Conservation (phyloP, 1,140 invertebrate species). For the Cecropterus lyciades region DNA sequence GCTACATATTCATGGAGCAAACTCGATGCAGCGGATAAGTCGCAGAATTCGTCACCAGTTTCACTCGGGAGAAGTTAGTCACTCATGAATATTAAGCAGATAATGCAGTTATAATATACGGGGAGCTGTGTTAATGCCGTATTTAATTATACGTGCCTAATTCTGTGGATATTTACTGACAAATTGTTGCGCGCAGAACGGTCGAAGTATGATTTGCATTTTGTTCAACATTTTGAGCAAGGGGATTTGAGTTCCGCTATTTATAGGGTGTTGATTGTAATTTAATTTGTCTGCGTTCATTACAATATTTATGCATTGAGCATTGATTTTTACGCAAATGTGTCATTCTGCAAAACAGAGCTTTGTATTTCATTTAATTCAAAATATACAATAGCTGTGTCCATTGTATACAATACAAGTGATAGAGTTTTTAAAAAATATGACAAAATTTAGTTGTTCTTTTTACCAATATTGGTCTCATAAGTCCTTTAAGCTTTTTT, state of each 20-base stretch:
- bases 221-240: conserved; percentile 23
- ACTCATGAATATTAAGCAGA: conserved; percentile 75
- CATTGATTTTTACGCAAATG: too few species aligned
- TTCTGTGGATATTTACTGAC: conserved; percentile 40
- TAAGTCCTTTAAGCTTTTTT: too few species aligned
- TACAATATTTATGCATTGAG: too few species aligned
- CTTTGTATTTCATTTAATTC: too few species aligned
- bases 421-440: too few species aligned
- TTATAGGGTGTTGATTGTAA: neutral
- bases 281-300: neutral
- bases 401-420: too few species aligned
- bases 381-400: too few species aligned
- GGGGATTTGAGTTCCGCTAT: neutral
- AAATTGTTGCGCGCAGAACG: conserved; percentile 10
- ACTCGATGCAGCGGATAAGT: conserved; percentile 66
- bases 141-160: conserved; percentile 57
- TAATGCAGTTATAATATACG: conserved; percentile 78
- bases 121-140: conserved; percentile 53
- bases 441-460: too few species aligned
- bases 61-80: conserved; percentile 64
- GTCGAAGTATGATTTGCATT: conserved; percentile 32
- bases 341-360: too few species aligned
- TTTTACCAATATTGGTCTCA: too few species aligned
- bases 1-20: conserved; percentile 71
- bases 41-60: conserved; percentile 68